Conservation (phyloP, 2,888 invertebrate species). For the Isotomurus palustris region DNA sequence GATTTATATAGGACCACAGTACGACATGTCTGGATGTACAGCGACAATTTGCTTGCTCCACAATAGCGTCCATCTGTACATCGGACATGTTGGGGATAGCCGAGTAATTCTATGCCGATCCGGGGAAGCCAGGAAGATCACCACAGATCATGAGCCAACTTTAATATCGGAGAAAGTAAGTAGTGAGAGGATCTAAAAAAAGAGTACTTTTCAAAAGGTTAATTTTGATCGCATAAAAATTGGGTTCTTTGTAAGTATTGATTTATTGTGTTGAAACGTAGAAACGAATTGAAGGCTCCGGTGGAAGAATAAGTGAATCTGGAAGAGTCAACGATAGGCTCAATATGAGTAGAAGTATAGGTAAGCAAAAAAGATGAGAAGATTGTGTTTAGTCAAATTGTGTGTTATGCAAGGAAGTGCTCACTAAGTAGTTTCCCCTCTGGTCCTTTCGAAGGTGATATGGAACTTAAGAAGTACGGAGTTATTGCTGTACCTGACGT, state of each 20-base stretch:
- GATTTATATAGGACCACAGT: slow-evolving; percentile 35
- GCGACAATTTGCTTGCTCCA: slow-evolving; percentile 55
- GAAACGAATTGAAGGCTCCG: slow-evolving; percentile 50
- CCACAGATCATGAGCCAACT: slow-evolving; percentile 53
- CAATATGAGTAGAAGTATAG: slow-evolving; percentile 55
- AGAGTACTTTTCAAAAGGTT: background rate
- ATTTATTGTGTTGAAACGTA: too few species aligned
- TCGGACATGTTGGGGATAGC: slow-evolving; percentile 55
- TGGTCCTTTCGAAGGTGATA: too few species aligned
- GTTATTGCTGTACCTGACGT: slow-evolving; percentile 53
- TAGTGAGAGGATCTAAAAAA: too few species aligned
- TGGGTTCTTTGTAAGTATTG: too few species aligned
- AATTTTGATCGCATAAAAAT: too few species aligned
- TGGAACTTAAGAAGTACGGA: slow-evolving; percentile 53
- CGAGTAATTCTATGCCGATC: slow-evolving; percentile 54
- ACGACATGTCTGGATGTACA: slow-evolving; percentile 52
- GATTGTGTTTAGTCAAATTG: too few species aligned
- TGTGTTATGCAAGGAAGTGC: too few species aligned
- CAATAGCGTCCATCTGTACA: slow-evolving; percentile 52
- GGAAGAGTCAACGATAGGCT: slow-evolving; percentile 52
- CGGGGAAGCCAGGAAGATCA: slow-evolving; percentile 51
- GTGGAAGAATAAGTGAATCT: slow-evolving; percentile 51
- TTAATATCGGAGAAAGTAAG: slow-evolving; percentile 50
- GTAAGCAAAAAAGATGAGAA: too few species aligned
- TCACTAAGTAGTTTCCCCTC: too few species aligned